Conservation (phyloP, 2,113 vertebrate species). For the Ahaetulla prasina region DNA sequence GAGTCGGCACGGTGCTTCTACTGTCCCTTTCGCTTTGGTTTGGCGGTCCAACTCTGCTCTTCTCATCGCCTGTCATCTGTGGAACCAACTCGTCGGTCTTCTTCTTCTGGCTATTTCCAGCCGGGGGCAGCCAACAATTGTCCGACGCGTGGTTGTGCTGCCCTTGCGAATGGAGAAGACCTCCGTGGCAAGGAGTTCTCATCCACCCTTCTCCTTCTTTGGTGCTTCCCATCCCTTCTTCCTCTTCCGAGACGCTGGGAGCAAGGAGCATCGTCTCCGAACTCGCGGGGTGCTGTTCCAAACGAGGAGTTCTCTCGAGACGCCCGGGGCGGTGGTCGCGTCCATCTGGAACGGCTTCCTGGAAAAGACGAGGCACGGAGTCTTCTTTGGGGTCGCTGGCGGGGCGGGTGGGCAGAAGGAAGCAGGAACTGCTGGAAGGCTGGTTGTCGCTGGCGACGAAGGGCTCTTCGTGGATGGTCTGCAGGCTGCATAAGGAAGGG, state of each 20-base stretch:
- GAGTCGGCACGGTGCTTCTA: background rate
- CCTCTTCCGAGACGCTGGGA: background rate
- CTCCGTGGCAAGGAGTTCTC: background rate
- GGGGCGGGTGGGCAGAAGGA: background rate
- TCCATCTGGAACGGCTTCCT: background rate
- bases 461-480: conserved; percentile 79
- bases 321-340: background rate
- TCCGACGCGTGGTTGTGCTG: background rate
- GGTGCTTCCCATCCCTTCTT: background rate
- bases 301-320: conserved; percentile 4
- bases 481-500: conserved; percentile 74
- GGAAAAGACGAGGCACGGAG: conserved; percentile 32
- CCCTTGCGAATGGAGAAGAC: background rate
- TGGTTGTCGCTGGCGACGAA: conserved; percentile 56
- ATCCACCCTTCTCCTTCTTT: conserved; percentile 11
- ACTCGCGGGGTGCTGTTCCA: conserved; percentile 2
- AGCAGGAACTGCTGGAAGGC: conserved; percentile 32
- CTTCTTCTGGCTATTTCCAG: conserved; percentile 20
- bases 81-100: background rate
- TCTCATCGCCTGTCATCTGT: background rate
- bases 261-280: background rate
- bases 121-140: background rate
- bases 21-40: background rate
- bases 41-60: background rate
- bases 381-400: conserved; percentile 45